Evolutionary conservation across 2,888 invertebrate genomes (phyloP).

Genomic region (Baronia brevicornis): DNA sequence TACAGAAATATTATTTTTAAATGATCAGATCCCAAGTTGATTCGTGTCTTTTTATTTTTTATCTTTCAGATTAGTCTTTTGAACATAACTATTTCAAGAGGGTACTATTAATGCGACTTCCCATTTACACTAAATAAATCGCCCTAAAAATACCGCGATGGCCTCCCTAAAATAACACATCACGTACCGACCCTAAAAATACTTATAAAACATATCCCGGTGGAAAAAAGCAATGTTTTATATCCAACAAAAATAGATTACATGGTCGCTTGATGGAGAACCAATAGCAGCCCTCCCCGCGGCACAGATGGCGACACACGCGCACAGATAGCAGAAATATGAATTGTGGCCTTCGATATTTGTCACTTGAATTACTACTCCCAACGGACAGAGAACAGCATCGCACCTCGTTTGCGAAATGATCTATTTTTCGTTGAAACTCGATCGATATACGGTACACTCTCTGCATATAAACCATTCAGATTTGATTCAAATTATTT

Average conservation of each 20-base stretch:
- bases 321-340: conserved; percentile 73
- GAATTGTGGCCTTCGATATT: conserved; percentile 74
- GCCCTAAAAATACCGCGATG: conserved; percentile 27
- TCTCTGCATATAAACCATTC: too few species aligned
- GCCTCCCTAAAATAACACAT: conserved; percentile 45
- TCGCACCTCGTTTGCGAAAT: conserved; percentile 65
- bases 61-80: too few species aligned
- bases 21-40: too few species aligned
- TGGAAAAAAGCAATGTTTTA: conserved; percentile 70
- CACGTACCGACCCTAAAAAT: conserved; percentile 66
- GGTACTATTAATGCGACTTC: conserved; percentile 40
- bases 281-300: conserved; percentile 65
- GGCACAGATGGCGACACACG: conserved; percentile 71
- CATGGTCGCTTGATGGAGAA: conserved; percentile 68
- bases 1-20: background rate
- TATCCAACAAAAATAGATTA: conserved; percentile 72
- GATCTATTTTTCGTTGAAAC: conserved; percentile 56
- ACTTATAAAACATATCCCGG: conserved; percentile 68
- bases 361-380: conserved; percentile 75
- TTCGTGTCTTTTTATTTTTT: too few species aligned
- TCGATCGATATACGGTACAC: conserved; percentile 21
- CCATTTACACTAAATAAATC: conserved; percentile 38
- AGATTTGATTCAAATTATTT: too few species aligned
- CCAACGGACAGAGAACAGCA: conserved; percentile 55
- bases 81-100: conserved; percentile 1